Evolutionary conservation across 2,888 invertebrate species (phyloP).

Genomic region (Drosophila cracens): DNA sequence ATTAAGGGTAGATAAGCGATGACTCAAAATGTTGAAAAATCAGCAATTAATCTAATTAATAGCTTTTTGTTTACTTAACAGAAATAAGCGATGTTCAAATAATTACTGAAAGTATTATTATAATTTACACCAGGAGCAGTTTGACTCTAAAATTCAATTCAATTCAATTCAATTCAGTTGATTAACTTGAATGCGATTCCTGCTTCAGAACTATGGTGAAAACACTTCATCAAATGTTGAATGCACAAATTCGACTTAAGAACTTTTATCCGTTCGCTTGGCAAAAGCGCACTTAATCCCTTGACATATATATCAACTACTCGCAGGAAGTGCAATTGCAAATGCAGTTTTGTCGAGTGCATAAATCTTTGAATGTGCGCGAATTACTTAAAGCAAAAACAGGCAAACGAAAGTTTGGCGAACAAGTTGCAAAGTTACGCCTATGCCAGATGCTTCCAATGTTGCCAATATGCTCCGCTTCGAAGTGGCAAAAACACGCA

Average conservation of each 20-base stretch:
- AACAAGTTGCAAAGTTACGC: conserved; percentile 66
- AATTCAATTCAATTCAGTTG: conserved; percentile 3
- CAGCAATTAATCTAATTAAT: too few species aligned
- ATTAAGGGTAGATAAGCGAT: not conserved
- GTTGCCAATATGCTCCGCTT: conserved; percentile 62
- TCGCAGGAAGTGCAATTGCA: conserved; percentile 38
- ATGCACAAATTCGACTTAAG: conserved; percentile 21
- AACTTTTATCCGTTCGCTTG: conserved; percentile 26
- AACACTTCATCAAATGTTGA: conserved; percentile 23
- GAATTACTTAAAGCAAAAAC: conserved; percentile 72
- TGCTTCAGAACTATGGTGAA: not conserved
- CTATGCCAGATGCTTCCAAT: conserved; percentile 71
- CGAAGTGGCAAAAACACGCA: conserved; percentile 28
- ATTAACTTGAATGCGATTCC: not conserved
- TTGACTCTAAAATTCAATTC: not conserved
- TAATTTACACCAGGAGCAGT: not conserved
- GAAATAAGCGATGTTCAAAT: not conserved
- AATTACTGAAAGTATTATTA: not conserved
- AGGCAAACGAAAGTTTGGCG: conserved; percentile 51
- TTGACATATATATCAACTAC: conserved; percentile 56
- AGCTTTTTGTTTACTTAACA: not conserved
- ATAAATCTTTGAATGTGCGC: conserved; percentile 69
- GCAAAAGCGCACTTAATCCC: conserved; percentile 60
- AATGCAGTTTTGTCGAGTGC: conserved; percentile 52
- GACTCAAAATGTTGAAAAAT: not conserved